Evolutionary conservation across 2,113 vertebrate species (phyloP).

Genomic region (Sterrhoptilus dennistouni): DNA sequence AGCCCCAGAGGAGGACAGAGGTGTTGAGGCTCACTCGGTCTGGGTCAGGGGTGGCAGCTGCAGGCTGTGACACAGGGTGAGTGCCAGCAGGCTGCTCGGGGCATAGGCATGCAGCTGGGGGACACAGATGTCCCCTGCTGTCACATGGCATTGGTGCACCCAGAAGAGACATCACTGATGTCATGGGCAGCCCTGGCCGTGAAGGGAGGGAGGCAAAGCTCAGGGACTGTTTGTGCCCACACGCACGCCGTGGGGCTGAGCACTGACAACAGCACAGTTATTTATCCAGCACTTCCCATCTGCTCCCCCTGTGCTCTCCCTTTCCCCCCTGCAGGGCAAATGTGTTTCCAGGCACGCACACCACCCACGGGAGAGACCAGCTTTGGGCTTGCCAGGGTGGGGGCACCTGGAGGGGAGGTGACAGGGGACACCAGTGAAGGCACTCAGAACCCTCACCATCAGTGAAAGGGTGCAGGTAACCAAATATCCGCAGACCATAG

Average conservation of each 20-base stretch:
- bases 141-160: background rate
- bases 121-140: conserved; percentile 25
- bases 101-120: background rate
- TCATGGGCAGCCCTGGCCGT: background rate
- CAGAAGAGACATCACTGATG: background rate
- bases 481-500: conserved; percentile 94
- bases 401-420: conserved; percentile 43
- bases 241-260: fast-evolving
- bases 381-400: background rate
- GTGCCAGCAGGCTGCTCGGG: background rate
- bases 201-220: background rate
- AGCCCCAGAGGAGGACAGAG: background rate
- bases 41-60: background rate
- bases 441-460: conserved; percentile 76
- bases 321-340: background rate
- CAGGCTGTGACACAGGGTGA: background rate
- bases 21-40: background rate
- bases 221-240: background rate
- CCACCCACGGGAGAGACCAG: background rate
- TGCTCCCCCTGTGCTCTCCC: background rate
- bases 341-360: background rate
- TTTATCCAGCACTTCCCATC: background rate
- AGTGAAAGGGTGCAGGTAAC: conserved; percentile 87
- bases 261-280: background rate
- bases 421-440: fast-evolving